Percentiles rank a stretch among this genome's conserved stretches.
Evolutionary conservation across 2,797 vertebrate species (phyloP).

Genomic region (Paguma larvata): DNA sequence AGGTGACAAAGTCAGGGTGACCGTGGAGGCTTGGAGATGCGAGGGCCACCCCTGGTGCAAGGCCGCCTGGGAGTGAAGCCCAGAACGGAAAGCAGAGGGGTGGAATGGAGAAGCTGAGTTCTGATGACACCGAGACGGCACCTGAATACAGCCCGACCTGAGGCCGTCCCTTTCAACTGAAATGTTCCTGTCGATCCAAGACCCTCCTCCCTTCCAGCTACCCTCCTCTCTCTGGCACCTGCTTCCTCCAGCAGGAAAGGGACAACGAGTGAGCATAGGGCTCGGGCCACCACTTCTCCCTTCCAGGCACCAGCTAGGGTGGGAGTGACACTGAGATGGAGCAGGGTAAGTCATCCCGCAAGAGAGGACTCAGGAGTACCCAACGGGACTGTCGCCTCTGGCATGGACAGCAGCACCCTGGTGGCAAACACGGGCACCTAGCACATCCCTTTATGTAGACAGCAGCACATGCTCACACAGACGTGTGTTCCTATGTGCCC

Average conservation of each 20-base stretch:
- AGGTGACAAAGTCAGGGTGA: neutral
- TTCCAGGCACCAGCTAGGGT: neutral
- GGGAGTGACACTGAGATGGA: neutral
- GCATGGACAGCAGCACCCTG: neutral
- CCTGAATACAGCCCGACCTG: neutral
- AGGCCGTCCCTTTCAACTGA: neutral
- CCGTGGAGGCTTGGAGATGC: neutral
- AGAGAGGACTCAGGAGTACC: neutral
- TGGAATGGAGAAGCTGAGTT: neutral
- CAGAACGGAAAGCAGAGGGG: neutral
- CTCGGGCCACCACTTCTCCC: neutral
- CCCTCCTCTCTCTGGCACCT: neutral
- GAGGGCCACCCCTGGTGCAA: neutral
- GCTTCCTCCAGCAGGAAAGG: neutral
- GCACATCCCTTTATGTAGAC: neutral
- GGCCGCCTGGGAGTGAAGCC: neutral
- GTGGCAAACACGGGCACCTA: neutral
- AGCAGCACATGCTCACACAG: neutral
- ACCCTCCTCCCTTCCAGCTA: neutral
- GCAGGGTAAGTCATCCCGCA: neutral
- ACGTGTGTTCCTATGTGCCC: neutral
- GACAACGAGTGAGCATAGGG: neutral
- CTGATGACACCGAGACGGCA: rapidly evolving
- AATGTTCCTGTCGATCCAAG: neutral
- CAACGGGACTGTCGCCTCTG: neutral